These are phyloP conservation scores for Paralichthys olivaceus DNA, from an alignment of 2,113 vertebrate species.

Conservation along the genomic window DNA sequence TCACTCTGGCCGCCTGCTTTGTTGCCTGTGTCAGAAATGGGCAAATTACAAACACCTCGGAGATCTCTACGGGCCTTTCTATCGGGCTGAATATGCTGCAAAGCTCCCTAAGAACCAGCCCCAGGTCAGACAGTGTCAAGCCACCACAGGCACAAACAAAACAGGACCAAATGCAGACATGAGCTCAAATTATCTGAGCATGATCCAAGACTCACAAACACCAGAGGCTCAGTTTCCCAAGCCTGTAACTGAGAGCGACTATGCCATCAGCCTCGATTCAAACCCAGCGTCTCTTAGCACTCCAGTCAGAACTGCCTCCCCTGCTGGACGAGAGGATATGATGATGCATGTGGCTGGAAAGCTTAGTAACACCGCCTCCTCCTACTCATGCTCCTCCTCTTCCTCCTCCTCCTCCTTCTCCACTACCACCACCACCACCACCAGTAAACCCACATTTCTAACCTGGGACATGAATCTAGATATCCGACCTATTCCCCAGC, in stretches of 20 bases:
- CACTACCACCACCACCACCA: conserved; percentile 68
- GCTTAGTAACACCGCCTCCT: conserved; percentile 55
- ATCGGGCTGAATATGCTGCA: conserved; percentile 94
- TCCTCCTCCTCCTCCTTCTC: conserved; percentile 33
- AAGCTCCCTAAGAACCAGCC: conserved; percentile 95
- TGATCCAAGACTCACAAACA: conserved; percentile 78
- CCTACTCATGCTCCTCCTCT: conserved; percentile 55
- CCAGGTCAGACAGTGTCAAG: conserved; percentile 80
- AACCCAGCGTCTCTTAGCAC: conserved; percentile 54
- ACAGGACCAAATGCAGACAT: conserved; percentile 68
- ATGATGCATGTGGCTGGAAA: conserved; percentile 49
- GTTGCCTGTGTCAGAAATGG: conserved; percentile 98
- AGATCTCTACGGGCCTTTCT: conserved; percentile 98
- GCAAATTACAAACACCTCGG: conserved; percentile 98
- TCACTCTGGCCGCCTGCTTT: conserved; percentile 92
- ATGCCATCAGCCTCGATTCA: conserved; percentile 55
- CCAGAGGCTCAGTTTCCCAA: conserved; percentile 62
- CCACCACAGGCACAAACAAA: conserved; percentile 62
- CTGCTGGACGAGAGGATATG: conserved; percentile 62
- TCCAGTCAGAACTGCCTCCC: conserved; percentile 55
- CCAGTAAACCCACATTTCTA: conserved; percentile 81
- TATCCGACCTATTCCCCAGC: conserved; percentile 65
- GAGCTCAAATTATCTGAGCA: conserved; percentile 69
- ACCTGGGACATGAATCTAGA: conserved; percentile 79
- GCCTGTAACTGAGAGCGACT: conserved; percentile 62